These are phyloP conservation scores for Adelphocoris suturalis DNA, from an alignment of 2,888 invertebrate species.

Conservation along the genomic window DNA sequence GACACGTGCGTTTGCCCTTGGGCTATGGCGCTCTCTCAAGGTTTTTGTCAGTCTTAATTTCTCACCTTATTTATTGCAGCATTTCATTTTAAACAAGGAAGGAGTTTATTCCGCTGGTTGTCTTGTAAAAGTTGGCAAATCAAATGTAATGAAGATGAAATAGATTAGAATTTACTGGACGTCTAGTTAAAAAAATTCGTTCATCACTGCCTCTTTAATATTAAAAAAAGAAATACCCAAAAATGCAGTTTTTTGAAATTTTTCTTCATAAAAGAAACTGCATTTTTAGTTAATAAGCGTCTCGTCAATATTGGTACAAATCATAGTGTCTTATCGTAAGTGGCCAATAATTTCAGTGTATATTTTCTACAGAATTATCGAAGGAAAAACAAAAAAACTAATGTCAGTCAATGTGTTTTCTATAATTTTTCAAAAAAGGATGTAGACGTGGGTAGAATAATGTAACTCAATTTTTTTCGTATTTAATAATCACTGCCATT, in stretches of 20 bases:
- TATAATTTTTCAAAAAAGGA: slow-evolving; percentile 34
- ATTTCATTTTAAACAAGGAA: neutral
- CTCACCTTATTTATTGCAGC: neutral
- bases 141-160: neutral
- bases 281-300: slow-evolving; percentile 46
- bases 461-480: neutral
- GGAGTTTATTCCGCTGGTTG: neutral
- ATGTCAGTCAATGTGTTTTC: slow-evolving; percentile 47
- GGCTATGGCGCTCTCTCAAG: neutral
- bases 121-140: neutral
- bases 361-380: slow-evolving; percentile 68
- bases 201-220: slow-evolving; percentile 62
- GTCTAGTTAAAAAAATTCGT: slow-evolving; percentile 32
- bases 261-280: slow-evolving; percentile 13
- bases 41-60: neutral
- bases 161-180: slow-evolving; percentile 48
- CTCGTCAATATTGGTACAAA: slow-evolving; percentile 74
- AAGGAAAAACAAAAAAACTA: slow-evolving; percentile 30
- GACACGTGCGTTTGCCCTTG: neutral
- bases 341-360: slow-evolving; percentile 72
- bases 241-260: slow-evolving; percentile 36
- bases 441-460: neutral
- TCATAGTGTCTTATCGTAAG: slow-evolving; percentile 73
- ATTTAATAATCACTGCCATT: slow-evolving; percentile 58
- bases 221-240: slow-evolving; percentile 11